Base-by-base conservation (phyloP, 1,140 invertebrate species). In the Sminthurinus signatus region DNA sequence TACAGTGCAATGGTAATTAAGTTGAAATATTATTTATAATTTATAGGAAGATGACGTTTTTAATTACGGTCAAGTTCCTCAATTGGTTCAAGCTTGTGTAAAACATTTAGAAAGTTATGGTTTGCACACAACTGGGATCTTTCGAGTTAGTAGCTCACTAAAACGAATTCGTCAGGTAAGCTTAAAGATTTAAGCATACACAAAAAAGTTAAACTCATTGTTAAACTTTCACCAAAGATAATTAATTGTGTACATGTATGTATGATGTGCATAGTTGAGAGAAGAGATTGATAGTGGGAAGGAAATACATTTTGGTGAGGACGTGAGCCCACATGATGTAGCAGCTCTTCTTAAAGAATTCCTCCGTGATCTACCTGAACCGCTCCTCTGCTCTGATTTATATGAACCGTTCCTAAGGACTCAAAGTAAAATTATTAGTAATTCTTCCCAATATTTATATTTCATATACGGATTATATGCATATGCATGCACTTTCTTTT, bases 311-410 rank as follows among this genome's bases (percentile, higher is more conserved):
- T 80, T 96, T 69, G 86, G 86, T 31, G 80, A 85, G 4, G 86
- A 91, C 44, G 86, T 88, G 67, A 91, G 89, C 79, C 90, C 91
- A 0, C 92, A 96, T 74, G 93, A 97, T 75, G 89, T 96, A 21
- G 93, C 91, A 2, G 89, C 91, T 0, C 79, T 97, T 23, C 80
- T 96, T 1, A 97, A 97, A 75, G 93, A 96, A 75, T 96, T 88
- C 78, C 86, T 96, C 68, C 81, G 93, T 28, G 93, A 96, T 75
- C 78, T 97, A 44, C 93, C 93, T 0, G 93, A 97, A 75, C 90
- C 93, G 2, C 78, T 97, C 21, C 82, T 97, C 1, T 94, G 91
- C 71, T 82, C 86, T 68, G 88, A 92, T 74, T 81, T 96, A 1
- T 96, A 96, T 75, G 82, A 85, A 64, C 86, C 89, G 36, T 94